phyloP scores from a whole-genome alignment of 2,888 invertebrate species.

The Xestobium rufovillosum region DNA sequence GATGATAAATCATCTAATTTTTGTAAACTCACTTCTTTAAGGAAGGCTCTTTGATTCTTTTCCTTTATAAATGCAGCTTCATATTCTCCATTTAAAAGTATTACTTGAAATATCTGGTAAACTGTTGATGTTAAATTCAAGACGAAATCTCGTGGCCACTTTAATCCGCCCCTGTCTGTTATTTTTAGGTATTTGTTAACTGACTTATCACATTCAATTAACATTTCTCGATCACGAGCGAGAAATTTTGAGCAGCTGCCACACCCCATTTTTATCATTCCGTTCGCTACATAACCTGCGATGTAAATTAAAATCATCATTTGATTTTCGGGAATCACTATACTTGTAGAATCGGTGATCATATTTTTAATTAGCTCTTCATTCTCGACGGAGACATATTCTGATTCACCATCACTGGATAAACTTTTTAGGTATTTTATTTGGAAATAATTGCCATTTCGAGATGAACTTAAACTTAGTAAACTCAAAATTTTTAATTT shows the following conservation, averaged over 20 bases:
- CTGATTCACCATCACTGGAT: constrained; percentile 3
- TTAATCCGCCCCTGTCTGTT: not conserved
- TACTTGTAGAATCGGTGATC: constrained; percentile 3
- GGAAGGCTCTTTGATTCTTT: constrained; percentile 3
- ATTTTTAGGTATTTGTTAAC: constrained; percentile 2
- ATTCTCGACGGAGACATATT: not conserved
- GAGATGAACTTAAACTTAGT: constrained; percentile 1
- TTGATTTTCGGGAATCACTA: constrained; percentile 1
- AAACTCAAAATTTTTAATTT: constrained; percentile 1
- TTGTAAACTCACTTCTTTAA: constrained; percentile 2
- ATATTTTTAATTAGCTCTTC: constrained; percentile 1
- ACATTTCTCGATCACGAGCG: not conserved
- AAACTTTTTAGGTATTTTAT: not conserved
- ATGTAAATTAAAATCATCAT: constrained; percentile 2
- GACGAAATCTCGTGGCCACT: not conserved
- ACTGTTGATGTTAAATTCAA: constrained; percentile 2
- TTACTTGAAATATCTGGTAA: constrained; percentile 1
- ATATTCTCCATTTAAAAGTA: not conserved
- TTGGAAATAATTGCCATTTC: constrained; percentile 2
- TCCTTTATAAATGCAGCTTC: not conserved
- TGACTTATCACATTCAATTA: constrained; percentile 1
- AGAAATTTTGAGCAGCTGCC: constrained; percentile 1
- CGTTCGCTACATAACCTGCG: constrained; percentile 2
- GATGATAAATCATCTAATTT: not conserved
- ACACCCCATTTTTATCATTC: not conserved